Percentiles rank a stretch among this genome's conserved stretches.
Conservation (phyloP, 2,797 vertebrate genomes). For the Coilia nasus region DNA sequence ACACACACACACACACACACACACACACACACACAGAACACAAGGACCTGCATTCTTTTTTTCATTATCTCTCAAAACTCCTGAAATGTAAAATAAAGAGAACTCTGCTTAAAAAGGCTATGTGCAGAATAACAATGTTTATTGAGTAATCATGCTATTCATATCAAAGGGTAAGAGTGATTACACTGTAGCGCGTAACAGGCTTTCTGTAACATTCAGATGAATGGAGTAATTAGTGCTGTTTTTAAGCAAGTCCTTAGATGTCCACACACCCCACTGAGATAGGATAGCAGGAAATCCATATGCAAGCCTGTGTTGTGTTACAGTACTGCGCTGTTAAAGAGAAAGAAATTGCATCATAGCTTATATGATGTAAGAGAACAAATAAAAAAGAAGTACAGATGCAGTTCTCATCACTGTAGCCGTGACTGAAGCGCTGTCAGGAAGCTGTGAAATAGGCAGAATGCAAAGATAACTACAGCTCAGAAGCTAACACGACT, state of each 20-base stretch:
- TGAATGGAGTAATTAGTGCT: background rate
- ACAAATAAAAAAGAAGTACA: background rate
- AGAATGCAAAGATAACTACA: background rate
- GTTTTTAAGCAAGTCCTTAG: background rate
- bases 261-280: background rate
- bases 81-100: background rate
- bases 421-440: background rate
- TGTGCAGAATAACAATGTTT: constrained; percentile 47
- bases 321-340: constrained; percentile 46
- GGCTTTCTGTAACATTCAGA: constrained; percentile 33
- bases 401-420: background rate
- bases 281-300: background rate
- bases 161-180: constrained; percentile 33
- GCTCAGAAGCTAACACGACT: no score
- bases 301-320: constrained; percentile 57
- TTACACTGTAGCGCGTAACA: constrained; percentile 43
- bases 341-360: constrained; percentile 33
- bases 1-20: background rate
- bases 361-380: constrained; percentile 63
- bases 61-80: background rate
- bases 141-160: constrained; percentile 58
- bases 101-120: background rate
- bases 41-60: background rate
- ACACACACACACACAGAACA: background rate
- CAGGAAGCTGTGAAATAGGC: background rate